Percentiles rank a stretch among this genome's conserved stretches.
Conservation (phyloP, 1,140 invertebrate species). For the Metaphire vulgaris region DNA sequence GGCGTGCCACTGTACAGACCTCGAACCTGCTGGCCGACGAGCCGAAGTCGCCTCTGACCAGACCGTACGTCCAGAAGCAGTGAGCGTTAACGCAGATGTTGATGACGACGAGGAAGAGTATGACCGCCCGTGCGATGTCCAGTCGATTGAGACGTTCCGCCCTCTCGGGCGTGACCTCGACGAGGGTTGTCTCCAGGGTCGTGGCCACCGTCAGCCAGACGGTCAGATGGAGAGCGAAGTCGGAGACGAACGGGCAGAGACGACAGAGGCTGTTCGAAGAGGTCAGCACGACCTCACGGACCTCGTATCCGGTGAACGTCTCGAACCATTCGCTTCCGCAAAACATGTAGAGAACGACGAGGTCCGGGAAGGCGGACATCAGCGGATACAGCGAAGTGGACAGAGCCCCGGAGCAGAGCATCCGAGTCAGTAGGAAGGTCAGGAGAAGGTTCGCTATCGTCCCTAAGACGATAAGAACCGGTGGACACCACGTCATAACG, state of each 20-base stretch:
- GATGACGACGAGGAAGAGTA: slow-evolving; percentile 43
- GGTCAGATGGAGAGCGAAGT: slow-evolving; percentile 38
- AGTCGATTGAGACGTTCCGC: slow-evolving; percentile 42
- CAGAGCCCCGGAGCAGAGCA: slow-evolving; percentile 38
- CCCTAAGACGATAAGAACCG: background rate
- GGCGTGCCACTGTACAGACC: slow-evolving; percentile 28
- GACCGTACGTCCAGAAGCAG: slow-evolving; percentile 48
- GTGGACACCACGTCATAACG: background rate
- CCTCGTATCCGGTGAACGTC: slow-evolving; percentile 29
- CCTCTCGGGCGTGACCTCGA: slow-evolving; percentile 35
- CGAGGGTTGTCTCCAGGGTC: slow-evolving; percentile 42
- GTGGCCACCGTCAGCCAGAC: slow-evolving; percentile 48
- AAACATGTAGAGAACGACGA: slow-evolving; percentile 40
- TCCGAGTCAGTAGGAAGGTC: slow-evolving; percentile 36
- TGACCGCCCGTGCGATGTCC: slow-evolving; percentile 41
- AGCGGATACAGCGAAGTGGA: slow-evolving; percentile 47
- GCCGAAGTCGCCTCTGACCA: slow-evolving; percentile 31
- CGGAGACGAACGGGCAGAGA: slow-evolving; percentile 42
- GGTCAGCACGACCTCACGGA: slow-evolving; percentile 36
- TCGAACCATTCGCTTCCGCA: slow-evolving; percentile 43
- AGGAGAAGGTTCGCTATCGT: slow-evolving; percentile 19
- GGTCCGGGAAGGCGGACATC: slow-evolving; percentile 37
- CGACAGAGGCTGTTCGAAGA: slow-evolving; percentile 45
- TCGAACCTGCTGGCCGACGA: slow-evolving; percentile 4
- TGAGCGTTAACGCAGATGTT: slow-evolving; percentile 48